A percentile compares a stretch with the other conserved stretches of the same genome.
phyloP scores from a whole-genome alignment of 2,888 invertebrate species.

The Trichopria drosophilae region DNA sequence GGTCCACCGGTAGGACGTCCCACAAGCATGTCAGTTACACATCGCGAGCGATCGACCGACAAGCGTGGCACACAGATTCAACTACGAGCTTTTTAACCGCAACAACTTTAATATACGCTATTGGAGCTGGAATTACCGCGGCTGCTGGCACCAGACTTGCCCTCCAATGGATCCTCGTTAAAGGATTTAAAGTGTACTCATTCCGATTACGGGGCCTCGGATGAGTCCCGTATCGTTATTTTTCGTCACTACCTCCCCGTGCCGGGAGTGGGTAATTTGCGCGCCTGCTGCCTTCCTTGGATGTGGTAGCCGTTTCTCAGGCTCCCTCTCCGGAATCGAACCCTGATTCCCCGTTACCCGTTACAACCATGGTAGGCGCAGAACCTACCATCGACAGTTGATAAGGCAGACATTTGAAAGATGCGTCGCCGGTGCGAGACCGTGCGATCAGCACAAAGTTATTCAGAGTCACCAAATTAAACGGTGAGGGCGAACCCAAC shows the following conservation, averaged over 20 bases:
- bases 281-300: constrained; percentile 75
- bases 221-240: constrained; percentile 67
- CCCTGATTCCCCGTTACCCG: constrained; percentile 75
- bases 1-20: constrained; percentile 48
- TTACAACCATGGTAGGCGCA: constrained; percentile 48
- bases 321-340: constrained; percentile 75
- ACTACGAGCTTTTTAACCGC: constrained; percentile 68
- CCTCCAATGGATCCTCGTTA: constrained; percentile 62
- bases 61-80: constrained; percentile 61
- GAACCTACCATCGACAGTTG: constrained; percentile 18
- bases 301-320: constrained; percentile 73
- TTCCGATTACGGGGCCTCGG: constrained; percentile 42
- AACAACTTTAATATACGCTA: constrained; percentile 68
- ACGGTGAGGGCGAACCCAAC: constrained; percentile 55
- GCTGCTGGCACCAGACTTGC: constrained; percentile 73
- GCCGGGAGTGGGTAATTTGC: constrained; percentile 67
- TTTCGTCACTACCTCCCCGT: constrained; percentile 68
- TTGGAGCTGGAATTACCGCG: constrained; percentile 71
- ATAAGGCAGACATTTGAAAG: constrained; percentile 68
- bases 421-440: constrained; percentile 56
- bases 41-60: constrained; percentile 60
- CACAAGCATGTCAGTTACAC: constrained; percentile 42
- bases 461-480: constrained; percentile 60
- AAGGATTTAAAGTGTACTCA: constrained; percentile 33
- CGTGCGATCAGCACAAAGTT: constrained; percentile 52